Conservation (phyloP, 2,113 vertebrate species). For the Gobiocypris rarus region DNA sequence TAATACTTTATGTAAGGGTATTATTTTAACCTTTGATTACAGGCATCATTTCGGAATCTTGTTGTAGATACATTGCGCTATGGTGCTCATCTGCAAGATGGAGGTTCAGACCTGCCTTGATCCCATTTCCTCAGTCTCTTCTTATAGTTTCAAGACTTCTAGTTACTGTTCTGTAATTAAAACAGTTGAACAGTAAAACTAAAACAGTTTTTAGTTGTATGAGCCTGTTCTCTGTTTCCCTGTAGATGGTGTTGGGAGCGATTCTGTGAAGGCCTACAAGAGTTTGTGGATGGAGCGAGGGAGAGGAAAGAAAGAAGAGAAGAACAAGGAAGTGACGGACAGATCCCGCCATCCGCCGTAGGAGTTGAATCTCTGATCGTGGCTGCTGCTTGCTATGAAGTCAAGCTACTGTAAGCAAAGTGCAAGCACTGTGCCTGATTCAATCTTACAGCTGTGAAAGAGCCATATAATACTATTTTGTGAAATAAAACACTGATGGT, state of each 20-base stretch:
- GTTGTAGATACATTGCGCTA: not conserved
- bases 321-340: not conserved
- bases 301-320: constrained; percentile 37
- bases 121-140: not conserved
- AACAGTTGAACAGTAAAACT: too few species aligned
- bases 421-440: constrained; percentile 1
- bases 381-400: constrained; percentile 50
- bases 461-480: constrained; percentile 30
- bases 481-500: constrained; percentile 20
- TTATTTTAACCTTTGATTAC: not conserved
- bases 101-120: not conserved
- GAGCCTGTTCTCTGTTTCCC: not conserved
- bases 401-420: constrained; percentile 49
- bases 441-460: constrained; percentile 27
- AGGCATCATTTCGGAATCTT: not conserved
- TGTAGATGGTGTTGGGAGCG: constrained; percentile 36
- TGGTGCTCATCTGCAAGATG: not conserved
- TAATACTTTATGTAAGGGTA: not conserved
- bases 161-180: too few species aligned
- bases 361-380: constrained; percentile 58
- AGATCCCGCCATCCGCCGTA: constrained; percentile 40
- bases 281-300: constrained; percentile 13
- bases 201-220: not conserved
- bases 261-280: constrained; percentile 28
- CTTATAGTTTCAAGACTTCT: not conserved